A percentile compares a stretch with the other conserved stretches of the same genome.
phyloP scores from a whole-genome alignment of 2,797 vertebrate genomes.

The Falco naumanni region DNA sequence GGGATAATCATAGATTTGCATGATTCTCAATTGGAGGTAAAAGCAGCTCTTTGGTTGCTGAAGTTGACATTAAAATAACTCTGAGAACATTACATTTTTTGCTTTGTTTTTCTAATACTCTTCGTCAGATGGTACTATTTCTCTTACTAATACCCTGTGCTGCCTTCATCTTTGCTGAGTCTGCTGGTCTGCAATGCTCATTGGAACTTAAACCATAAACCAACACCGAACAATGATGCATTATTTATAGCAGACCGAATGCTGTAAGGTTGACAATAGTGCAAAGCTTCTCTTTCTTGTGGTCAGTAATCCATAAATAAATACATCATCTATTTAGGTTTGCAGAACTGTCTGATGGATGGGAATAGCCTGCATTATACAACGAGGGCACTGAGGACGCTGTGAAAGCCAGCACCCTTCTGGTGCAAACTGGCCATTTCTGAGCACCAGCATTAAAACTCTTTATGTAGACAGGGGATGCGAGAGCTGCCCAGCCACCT shows the following conservation, averaged over 20 bases:
- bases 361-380: background rate
- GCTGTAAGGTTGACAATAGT: slow-evolving; percentile 31
- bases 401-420: background rate
- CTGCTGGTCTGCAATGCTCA: background rate
- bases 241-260: slow-evolving; percentile 66
- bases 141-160: slow-evolving; percentile 33
- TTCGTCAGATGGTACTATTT: slow-evolving; percentile 39
- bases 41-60: background rate
- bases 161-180: slow-evolving; percentile 65
- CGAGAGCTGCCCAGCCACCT: background rate
- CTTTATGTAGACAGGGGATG: background rate
- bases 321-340: slow-evolving; percentile 49
- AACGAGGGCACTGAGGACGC: background rate
- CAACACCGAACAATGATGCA: slow-evolving; percentile 56
- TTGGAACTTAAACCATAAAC: slow-evolving; percentile 62
- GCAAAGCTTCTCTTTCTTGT: slow-evolving; percentile 56
- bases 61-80: background rate
- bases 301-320: slow-evolving; percentile 68
- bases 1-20: slow-evolving; percentile 19
- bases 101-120: slow-evolving; percentile 39
- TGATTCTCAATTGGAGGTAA: background rate
- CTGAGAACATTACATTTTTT: background rate
- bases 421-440: background rate
- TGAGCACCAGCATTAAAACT: background rate
- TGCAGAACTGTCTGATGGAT: background rate